These are phyloP conservation scores for Alcis repandata DNA, from an alignment of 2,888 invertebrate species.

Conservation along the genomic window DNA sequence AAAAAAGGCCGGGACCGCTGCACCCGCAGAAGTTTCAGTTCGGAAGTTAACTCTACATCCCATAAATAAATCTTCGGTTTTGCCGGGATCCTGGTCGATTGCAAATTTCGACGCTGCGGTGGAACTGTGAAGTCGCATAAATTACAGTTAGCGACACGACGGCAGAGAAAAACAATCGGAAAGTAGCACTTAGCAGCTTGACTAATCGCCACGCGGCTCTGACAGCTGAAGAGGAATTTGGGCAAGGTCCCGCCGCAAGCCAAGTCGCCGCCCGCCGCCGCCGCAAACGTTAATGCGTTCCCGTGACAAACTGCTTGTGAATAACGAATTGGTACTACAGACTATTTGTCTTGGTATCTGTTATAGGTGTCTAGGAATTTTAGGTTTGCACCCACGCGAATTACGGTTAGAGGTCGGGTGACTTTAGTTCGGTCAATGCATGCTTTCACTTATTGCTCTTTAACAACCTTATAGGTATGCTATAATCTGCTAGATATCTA, in stretches of 20 bases:
- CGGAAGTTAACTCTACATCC: conserved; percentile 78
- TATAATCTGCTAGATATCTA: no score
- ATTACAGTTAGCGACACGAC: conserved; percentile 78
- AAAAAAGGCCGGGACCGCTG: conserved; percentile 75
- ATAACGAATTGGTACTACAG: conserved; percentile 58
- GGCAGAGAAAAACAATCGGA: conserved; percentile 83
- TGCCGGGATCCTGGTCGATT: conserved; percentile 81
- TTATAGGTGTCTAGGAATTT: conserved; percentile 44
- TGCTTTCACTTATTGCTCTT: not conserved
- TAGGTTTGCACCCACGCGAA: conserved; percentile 23
- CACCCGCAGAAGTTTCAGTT: conserved; percentile 79
- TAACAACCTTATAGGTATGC: no score
- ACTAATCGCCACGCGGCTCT: conserved; percentile 81
- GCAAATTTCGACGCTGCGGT: conserved; percentile 79
- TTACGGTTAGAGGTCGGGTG: conserved; percentile 9
- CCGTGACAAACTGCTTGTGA: conserved; percentile 65
- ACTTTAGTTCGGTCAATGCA: not conserved
- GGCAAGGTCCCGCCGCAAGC: conserved; percentile 66
- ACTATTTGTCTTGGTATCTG: conserved; percentile 46
- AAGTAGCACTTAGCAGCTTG: conserved; percentile 84
- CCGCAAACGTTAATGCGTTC: conserved; percentile 64
- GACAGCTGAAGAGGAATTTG: conserved; percentile 75
- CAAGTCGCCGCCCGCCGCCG: conserved; percentile 52
- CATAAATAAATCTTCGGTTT: conserved; percentile 87
- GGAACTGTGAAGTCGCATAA: conserved; percentile 85